These are phyloP conservation scores for Drosophila barbarae DNA, from an alignment of 2,888 invertebrate species.

Conservation along the genomic window DNA sequence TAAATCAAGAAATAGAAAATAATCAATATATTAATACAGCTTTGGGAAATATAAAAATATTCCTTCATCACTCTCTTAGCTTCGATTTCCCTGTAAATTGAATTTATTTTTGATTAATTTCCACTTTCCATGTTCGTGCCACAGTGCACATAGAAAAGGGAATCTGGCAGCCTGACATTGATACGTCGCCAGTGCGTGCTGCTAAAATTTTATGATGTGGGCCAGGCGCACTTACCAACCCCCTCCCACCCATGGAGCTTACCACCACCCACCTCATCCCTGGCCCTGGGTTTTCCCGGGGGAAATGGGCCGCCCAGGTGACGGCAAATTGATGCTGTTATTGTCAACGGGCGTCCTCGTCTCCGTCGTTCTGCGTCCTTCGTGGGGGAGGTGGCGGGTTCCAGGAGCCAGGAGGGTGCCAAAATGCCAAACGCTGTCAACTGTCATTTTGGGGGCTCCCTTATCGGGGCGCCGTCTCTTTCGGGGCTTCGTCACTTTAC, in stretches of 20 bases:
- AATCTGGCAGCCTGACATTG: constrained; percentile 43
- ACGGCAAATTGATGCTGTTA: constrained; percentile 72
- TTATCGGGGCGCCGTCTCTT: constrained; percentile 16
- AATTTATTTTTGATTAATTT: not conserved
- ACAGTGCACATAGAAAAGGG: constrained; percentile 35
- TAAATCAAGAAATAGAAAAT: not conserved
- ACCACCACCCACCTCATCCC: constrained; percentile 12
- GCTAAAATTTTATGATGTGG: constrained; percentile 67
- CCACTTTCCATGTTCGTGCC: not conserved
- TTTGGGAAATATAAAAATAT: not conserved
- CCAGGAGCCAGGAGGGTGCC: constrained; percentile 37
- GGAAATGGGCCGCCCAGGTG: constrained; percentile 68
- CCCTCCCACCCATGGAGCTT: constrained; percentile 15
- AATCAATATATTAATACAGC: too few species aligned
- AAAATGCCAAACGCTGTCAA: constrained; percentile 58
- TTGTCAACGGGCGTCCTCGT: constrained; percentile 49
- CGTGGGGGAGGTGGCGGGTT: not conserved
- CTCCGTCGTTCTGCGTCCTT: not conserved
- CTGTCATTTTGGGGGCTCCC: constrained; percentile 38
- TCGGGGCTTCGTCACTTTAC: constrained; percentile 19
- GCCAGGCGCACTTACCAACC: constrained; percentile 19
- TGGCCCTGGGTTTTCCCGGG: constrained; percentile 22
- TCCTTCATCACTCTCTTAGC: not conserved
- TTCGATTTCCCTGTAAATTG: not conserved
- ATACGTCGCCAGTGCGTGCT: constrained; percentile 50